Evolutionary conservation across 1,140 invertebrate genomes (phyloP).

Genomic region (Odontomachus brunneus): DNA sequence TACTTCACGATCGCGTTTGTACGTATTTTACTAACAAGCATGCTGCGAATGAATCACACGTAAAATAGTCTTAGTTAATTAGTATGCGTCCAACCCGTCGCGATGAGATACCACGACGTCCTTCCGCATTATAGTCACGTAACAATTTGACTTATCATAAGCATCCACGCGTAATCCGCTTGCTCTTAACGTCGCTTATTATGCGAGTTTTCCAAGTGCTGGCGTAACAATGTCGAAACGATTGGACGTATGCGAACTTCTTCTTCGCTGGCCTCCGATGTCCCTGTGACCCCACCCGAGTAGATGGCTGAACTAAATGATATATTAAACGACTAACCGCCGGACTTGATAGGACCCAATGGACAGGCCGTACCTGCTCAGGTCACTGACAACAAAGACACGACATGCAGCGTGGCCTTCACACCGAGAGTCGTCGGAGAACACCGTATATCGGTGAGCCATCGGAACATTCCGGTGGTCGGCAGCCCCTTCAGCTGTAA

Average conservation of each 20-base stretch:
- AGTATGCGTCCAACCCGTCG: background rate
- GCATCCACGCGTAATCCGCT: constrained; percentile 38
- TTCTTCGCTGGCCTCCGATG: constrained; percentile 49
- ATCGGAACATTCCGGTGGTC: constrained; percentile 91
- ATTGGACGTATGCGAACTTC: constrained; percentile 32
- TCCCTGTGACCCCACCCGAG: constrained; percentile 69
- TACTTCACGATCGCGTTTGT: background rate
- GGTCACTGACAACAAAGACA: constrained; percentile 91
- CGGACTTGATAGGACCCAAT: constrained; percentile 91
- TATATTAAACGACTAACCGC: constrained; percentile 84
- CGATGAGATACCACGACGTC: constrained; percentile 12
- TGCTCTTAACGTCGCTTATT: constrained; percentile 61
- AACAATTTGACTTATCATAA: constrained; percentile 49
- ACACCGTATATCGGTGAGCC: constrained; percentile 94
- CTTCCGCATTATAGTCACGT: constrained; percentile 30
- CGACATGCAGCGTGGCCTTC: constrained; percentile 94
- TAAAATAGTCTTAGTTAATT: constrained; percentile 49
- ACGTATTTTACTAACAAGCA: constrained; percentile 17
- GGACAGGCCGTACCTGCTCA: constrained; percentile 94
- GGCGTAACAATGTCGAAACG: constrained; percentile 48
- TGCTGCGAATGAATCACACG: constrained; percentile 35
- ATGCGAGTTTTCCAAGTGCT: constrained; percentile 31
- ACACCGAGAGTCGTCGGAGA: constrained; percentile 95
- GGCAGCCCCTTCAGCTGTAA: constrained; percentile 97
- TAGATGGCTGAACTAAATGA: constrained; percentile 79